Percentiles rank a stretch among this genome's conserved stretches.
phyloP scores from a whole-genome alignment of 2,888 invertebrate species.

The Hydroisotoma schaefferi region DNA sequence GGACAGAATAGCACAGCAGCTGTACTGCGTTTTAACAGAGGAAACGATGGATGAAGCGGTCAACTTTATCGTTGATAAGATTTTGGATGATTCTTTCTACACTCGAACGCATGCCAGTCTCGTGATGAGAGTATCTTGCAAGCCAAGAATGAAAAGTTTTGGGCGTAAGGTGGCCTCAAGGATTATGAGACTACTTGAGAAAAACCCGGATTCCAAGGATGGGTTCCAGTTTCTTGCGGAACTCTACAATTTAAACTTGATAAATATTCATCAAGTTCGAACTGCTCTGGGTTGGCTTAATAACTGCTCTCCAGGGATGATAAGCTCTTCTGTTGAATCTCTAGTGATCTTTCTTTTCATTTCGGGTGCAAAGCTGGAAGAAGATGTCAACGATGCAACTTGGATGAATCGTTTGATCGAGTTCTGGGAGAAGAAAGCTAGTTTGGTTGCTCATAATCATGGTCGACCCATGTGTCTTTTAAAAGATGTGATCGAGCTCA shows the following conservation, averaged over 20 bases:
- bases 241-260: constrained; percentile 40
- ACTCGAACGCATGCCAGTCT: constrained; percentile 37
- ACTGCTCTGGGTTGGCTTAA: constrained; percentile 22
- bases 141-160: constrained; percentile 20
- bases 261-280: constrained; percentile 28
- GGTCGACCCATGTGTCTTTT: constrained; percentile 35
- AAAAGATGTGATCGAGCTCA: constrained; percentile 30
- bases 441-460: constrained; percentile 24
- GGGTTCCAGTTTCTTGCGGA: constrained; percentile 40
- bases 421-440: constrained; percentile 32
- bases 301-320: constrained; percentile 16
- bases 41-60: constrained; percentile 31
- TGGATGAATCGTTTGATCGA: constrained; percentile 32
- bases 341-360: constrained; percentile 35
- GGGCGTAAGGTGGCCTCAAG: constrained; percentile 27
- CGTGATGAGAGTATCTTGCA: constrained; percentile 24
- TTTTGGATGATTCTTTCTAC: constrained; percentile 40
- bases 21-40: constrained; percentile 30
- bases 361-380: constrained; percentile 29
- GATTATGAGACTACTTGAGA: constrained; percentile 29
- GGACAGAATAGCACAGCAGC: constrained; percentile 37
- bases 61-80: constrained; percentile 39
- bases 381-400: constrained; percentile 22
- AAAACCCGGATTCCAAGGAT: constrained; percentile 29
- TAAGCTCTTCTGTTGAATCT: constrained; percentile 26